These are phyloP conservation scores for Limanda limanda DNA, from an alignment of 2,113 vertebrate species.

Conservation along the genomic window DNA sequence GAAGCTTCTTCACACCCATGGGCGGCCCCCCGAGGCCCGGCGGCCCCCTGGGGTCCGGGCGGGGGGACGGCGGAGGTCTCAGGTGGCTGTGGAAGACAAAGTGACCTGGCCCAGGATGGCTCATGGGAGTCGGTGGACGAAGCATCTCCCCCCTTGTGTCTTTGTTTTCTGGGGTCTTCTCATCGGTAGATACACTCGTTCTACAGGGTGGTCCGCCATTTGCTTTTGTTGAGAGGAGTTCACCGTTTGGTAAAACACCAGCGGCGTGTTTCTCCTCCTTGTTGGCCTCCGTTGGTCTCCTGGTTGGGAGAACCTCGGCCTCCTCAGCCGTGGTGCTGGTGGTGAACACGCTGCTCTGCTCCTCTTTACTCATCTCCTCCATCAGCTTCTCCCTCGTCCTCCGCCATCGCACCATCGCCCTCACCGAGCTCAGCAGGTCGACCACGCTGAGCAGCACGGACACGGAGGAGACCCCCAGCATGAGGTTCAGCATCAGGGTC, in stretches of 20 bases:
- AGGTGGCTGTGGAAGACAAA: conserved; percentile 32
- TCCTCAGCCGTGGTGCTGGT: background rate
- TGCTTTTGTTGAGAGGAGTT: background rate
- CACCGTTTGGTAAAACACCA: background rate
- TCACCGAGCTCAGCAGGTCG: conserved; percentile 47
- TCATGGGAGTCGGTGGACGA: fast-evolving
- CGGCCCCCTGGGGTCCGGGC: conserved; percentile 13
- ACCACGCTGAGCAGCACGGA: conserved; percentile 54
- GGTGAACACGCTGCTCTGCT: conserved; percentile 46
- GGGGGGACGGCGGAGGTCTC: conserved; percentile 27
- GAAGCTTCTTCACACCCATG: conserved; percentile 13
- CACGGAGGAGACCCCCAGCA: conserved; percentile 32
- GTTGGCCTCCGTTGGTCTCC: background rate
- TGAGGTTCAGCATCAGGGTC: conserved; percentile 56
- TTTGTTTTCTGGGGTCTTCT: conserved; percentile 7
- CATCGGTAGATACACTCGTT: background rate
- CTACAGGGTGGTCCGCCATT: background rate
- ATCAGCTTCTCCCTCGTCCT: conserved; percentile 24
- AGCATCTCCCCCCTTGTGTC: background rate
- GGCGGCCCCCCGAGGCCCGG: background rate
- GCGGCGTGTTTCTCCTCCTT: background rate
- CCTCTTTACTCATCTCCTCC: conserved; percentile 55
- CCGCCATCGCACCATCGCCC: conserved; percentile 41
- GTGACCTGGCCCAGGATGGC: conserved; percentile 6
- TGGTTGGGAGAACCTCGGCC: background rate